phyloP scores from a whole-genome alignment of 2,888 invertebrate species.

The Chrysina gloriosa region DNA sequence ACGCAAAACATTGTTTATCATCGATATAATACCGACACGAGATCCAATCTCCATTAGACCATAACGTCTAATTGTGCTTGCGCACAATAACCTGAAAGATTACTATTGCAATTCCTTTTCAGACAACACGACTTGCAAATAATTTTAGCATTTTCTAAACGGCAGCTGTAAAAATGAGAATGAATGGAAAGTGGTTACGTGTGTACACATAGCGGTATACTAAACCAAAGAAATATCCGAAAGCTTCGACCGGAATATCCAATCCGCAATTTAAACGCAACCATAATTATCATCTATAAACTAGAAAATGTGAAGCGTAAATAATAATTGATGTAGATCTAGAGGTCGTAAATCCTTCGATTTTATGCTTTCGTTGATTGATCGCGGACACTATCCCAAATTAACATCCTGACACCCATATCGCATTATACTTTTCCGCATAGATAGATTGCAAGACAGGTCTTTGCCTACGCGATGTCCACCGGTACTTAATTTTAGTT shows the following conservation, averaged over 20 bases:
- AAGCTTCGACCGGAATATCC: no score
- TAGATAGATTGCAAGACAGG: background rate
- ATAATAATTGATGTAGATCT: no score
- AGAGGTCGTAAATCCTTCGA: no score
- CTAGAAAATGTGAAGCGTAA: no score
- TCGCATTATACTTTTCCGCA: no score
- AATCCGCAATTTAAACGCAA: no score
- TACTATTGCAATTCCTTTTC: constrained; percentile 21
- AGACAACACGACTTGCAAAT: constrained; percentile 6
- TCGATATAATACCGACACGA: no score
- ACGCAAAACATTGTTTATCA: no score
- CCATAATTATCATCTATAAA: no score
- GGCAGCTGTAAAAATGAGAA: constrained; percentile 21
- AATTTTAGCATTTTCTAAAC: constrained; percentile 24
- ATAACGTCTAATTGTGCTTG: constrained; percentile 3
- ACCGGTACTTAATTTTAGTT: constrained; percentile 3
- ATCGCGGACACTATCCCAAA: no score
- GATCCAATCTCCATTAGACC: constrained; percentile 10
- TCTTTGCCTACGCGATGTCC: constrained; percentile 1
- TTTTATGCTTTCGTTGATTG: no score
- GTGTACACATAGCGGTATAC: background rate
- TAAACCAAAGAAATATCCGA: background rate
- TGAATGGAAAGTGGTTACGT: constrained; percentile 4
- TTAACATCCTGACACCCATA: no score
- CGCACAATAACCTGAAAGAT: constrained; percentile 26